Evolutionary conservation across 2,113 vertebrate genomes (phyloP).

Genomic region (Aegithalos caudatus): DNA sequence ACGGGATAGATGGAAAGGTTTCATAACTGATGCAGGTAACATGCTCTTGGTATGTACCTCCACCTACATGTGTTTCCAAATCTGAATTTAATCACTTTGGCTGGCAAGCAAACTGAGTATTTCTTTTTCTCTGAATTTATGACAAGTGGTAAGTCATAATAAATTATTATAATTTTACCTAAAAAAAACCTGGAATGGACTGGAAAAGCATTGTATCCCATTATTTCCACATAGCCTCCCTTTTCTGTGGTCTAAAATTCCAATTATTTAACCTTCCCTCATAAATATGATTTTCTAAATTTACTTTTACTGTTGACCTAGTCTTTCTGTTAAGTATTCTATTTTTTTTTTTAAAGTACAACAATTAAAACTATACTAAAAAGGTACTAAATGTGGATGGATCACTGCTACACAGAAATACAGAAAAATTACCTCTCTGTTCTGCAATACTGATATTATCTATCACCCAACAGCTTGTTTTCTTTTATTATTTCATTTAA

Average conservation of each 20-base stretch:
- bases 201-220: neutral
- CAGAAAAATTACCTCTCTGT: neutral
- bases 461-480: neutral
- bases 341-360: neutral
- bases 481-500: neutral
- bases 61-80: neutral
- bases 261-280: neutral
- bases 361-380: neutral
- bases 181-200: neutral
- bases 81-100: neutral
- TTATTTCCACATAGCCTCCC: neutral
- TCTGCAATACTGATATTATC: neutral
- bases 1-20: neutral
- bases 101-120: neutral
- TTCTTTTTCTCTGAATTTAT: neutral
- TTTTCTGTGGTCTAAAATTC: neutral
- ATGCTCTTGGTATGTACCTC: neutral
- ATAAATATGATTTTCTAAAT: neutral
- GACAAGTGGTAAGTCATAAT: neutral
- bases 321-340: neutral
- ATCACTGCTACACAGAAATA: neutral
- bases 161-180: neutral
- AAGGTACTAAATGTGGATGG: neutral
- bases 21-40: neutral
- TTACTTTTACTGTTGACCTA: neutral